Conservation (phyloP, 2,888 invertebrate genomes). For the Aethes cnicana region DNA sequence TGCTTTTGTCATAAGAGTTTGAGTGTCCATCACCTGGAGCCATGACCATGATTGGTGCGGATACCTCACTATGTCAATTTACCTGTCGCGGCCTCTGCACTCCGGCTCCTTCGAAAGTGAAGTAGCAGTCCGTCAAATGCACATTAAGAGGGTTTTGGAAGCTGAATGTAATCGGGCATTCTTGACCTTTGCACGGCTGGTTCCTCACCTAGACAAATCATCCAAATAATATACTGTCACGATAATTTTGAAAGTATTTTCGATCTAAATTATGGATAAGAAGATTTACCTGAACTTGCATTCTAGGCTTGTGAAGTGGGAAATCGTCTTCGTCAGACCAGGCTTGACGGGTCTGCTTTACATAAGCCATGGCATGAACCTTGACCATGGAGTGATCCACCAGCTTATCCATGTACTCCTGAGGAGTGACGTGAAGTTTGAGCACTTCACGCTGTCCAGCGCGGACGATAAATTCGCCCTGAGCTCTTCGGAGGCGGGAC, state of each 20-base stretch:
- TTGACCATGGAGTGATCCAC: conserved; percentile 88
- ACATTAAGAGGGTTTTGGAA: conserved; percentile 86
- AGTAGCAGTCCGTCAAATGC: conserved; percentile 85
- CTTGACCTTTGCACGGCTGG: conserved; percentile 78
- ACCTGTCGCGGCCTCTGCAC: conserved; percentile 84
- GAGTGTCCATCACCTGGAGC: too few species aligned
- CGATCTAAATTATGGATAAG: too few species aligned
- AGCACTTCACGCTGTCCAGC: conserved; percentile 85
- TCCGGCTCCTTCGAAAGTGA: conserved; percentile 87
- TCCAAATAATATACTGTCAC: conserved; percentile 6
- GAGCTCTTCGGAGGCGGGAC: conserved; percentile 83
- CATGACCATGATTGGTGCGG: too few species aligned
- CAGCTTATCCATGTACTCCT: conserved; percentile 86
- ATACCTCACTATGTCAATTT: too few species aligned
- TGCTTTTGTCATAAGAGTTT: too few species aligned
- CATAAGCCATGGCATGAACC: conserved; percentile 87
- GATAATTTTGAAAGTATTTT: too few species aligned
- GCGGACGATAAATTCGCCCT: conserved; percentile 83
- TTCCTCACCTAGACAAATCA: conserved; percentile 73
- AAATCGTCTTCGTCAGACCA: conserved; percentile 90
- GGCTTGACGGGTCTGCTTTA: conserved; percentile 87
- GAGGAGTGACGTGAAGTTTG: conserved; percentile 83
- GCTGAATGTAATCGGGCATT: conserved; percentile 80
- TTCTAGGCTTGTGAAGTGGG: conserved; percentile 85
- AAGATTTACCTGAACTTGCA: conserved; percentile 84